Evolutionary conservation across 2,797 vertebrate species (phyloP).

Genomic region (Manis javanica): DNA sequence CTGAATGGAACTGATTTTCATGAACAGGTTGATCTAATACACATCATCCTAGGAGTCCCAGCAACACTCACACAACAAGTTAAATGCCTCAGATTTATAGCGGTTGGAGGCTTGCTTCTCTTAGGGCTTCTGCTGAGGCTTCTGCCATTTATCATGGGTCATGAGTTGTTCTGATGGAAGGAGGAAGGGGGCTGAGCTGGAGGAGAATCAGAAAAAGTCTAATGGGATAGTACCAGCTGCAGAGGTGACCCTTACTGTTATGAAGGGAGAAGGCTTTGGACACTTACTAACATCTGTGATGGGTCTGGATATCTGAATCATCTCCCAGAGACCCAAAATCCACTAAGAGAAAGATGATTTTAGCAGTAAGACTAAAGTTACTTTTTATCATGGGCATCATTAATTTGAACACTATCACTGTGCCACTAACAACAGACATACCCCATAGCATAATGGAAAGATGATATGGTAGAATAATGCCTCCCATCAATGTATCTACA

Average conservation of each 20-base stretch:
- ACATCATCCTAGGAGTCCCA: background rate
- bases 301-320: background rate
- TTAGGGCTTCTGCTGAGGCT: background rate
- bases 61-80: background rate
- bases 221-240: background rate
- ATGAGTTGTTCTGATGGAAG: background rate
- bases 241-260: background rate
- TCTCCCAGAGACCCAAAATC: background rate
- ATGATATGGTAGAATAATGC: background rate
- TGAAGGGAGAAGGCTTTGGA: background rate
- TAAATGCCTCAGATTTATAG: background rate
- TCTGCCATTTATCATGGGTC: background rate
- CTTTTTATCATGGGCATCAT: background rate
- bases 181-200: background rate
- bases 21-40: background rate
- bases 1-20: conserved; percentile 2
- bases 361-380: background rate
- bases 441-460: background rate
- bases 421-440: background rate
- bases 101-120: background rate
- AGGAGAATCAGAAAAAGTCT: background rate
- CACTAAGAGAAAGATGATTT: background rate
- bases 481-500: background rate
- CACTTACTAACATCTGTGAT: background rate
- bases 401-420: background rate